Base-by-base conservation (phyloP, 2,888 invertebrate genomes). In the Eubasilissa splendida region DNA sequence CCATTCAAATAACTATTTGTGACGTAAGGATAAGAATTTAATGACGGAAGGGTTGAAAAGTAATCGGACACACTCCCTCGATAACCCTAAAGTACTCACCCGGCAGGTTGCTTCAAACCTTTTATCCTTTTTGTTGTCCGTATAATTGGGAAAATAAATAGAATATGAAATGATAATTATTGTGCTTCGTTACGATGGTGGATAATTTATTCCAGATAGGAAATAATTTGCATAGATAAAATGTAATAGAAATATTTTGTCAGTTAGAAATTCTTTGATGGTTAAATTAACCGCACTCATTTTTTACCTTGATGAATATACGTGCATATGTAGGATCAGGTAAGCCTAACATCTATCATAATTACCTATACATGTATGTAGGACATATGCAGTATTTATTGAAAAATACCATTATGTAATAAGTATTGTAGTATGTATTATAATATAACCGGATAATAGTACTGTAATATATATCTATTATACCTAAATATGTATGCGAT, bases 221-320 rank as follows among this genome's bases (percentile, higher is more conserved):
- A 52, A 68, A 50, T 22, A 33, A 12, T 68, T 68, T 68, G 68
- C 68, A 68, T 68, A 68, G 68, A 68, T 68, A 68, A 68, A n/a
- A 68, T 12, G 50, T 9, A 68, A 52, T 50, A 68, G 50, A 68
- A 68, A 68, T 68, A 68, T 68, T 68, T 68, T 52, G 68, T 68
- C 68, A 68, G 68, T 68, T 68, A 50, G 50, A 68, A 50, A 68
- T 68, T 65, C n/a, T 65, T 50, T 50, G 68, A 68, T 14, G n/a
- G 52, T 68, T 14, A 68, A 31, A 65, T 11, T 65, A 50, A 66
- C n/a, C 50, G 31, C n/a, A 4, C 14, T 50, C 68, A 10, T 42
- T 42, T 66, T 22, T 22, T 42, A 42, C 4, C 4, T 5, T 22
- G 22, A 22, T 22, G 22, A 22, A 22, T 22, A 1, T 1, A 22